Evolutionary conservation across 1,140 invertebrate genomes (phyloP).

Genomic region (Neuroterus valhalla): DNA sequence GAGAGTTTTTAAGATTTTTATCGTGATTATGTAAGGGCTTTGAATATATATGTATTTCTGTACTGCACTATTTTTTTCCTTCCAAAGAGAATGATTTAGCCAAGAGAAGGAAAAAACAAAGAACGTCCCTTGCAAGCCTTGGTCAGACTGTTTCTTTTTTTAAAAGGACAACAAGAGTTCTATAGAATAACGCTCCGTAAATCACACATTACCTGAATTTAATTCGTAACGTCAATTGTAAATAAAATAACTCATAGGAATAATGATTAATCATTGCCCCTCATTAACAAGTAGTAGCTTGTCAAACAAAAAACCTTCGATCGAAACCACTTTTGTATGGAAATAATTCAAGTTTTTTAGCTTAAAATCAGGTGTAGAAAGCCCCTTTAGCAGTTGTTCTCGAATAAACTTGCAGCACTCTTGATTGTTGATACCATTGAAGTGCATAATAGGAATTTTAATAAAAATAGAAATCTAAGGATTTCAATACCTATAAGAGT

Average conservation of each 20-base stretch:
- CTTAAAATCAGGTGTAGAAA: too few relatives aligned
- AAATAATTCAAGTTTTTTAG: too few relatives aligned
- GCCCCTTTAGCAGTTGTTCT: too few relatives aligned
- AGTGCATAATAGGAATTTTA: too few relatives aligned
- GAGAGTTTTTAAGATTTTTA: conserved; percentile 20
- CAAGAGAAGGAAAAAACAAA: neutral
- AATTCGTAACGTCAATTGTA: conserved; percentile 56
- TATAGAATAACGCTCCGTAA: conserved; percentile 28
- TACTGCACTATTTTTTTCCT: conserved; percentile 34
- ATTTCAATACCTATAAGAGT: too few relatives aligned
- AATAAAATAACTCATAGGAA: conserved; percentile 56
- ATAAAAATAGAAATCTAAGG: too few relatives aligned
- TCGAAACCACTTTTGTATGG: too few relatives aligned
- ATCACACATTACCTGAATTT: conserved; percentile 56
- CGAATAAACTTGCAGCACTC: too few relatives aligned
- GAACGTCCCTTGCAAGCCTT: neutral
- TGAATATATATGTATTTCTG: conserved; percentile 36
- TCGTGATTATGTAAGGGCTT: conserved; percentile 7
- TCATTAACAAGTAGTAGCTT: conserved; percentile 6
- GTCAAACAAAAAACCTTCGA: neutral
- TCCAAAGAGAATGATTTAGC: conserved; percentile 1
- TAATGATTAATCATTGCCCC: conserved; percentile 11
- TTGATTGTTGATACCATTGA: too few relatives aligned
- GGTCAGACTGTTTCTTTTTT: neutral
- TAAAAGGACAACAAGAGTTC: neutral